Percentiles rank a stretch among this genome's conserved stretches.
These are phyloP conservation scores for Meleagris gallopavo DNA, from an alignment of 2,113 vertebrate species.

Conservation along the genomic window DNA sequence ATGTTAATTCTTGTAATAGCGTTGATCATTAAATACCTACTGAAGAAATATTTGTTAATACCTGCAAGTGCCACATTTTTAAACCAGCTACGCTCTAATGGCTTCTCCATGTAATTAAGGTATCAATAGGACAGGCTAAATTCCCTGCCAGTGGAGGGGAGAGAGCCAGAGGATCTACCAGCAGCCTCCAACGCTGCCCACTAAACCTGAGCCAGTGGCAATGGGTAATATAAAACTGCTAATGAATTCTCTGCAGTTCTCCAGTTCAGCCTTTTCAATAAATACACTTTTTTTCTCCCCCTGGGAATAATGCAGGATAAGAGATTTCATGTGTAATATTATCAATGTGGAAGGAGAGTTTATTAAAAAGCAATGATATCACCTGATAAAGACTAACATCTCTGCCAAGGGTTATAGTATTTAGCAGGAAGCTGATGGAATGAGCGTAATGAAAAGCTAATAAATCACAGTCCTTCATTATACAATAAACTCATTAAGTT, in stretches of 20 bases:
- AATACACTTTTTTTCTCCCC: conserved; percentile 29
- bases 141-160: neutral
- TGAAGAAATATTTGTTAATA: conserved; percentile 53
- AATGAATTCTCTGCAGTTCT: conserved; percentile 43
- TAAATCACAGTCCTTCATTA: conserved; percentile 75
- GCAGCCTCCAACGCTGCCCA: neutral
- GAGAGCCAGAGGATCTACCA: neutral
- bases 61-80: neutral
- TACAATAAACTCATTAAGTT: conserved; percentile 71
- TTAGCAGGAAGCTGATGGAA: conserved; percentile 72
- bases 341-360: conserved; percentile 65
- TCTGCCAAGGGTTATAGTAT: conserved; percentile 72
- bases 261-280: conserved; percentile 45
- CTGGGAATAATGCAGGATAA: conserved; percentile 50
- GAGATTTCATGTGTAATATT: conserved; percentile 54
- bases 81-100: neutral
- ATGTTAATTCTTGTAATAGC: conserved; percentile 63
- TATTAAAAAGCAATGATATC: conserved; percentile 77
- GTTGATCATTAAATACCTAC: conserved; percentile 69
- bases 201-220: neutral
- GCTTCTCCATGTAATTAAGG: neutral
- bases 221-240: neutral
- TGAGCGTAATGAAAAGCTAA: conserved; percentile 73
- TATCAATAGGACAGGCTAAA: conserved; percentile 2
- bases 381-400: conserved; percentile 70